Evolutionary conservation across 1,140 invertebrate species (phyloP).

Genomic region (Drosophila obscura): DNA sequence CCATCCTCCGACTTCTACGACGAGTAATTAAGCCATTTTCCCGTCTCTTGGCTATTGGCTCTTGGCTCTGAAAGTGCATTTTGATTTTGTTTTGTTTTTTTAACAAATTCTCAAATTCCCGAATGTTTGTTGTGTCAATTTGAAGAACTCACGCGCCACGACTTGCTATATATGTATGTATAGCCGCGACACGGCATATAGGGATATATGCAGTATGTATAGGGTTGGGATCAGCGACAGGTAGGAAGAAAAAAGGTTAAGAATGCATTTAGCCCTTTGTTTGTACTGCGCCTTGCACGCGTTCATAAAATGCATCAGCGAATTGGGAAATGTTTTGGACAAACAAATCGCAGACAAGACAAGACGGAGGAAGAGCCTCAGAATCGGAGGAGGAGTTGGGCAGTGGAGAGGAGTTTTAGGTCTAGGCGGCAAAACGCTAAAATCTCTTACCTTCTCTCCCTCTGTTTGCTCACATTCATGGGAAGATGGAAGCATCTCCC

Average conservation of each 20-base stretch:
- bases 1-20: conserved; percentile 10
- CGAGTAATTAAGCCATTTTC: conserved; percentile 69
- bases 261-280: conserved; percentile 71
- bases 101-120: conserved; percentile 68
- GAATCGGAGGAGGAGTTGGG: neutral
- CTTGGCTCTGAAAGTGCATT: conserved; percentile 45
- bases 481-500: conserved; percentile 58
- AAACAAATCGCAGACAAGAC: conserved; percentile 53
- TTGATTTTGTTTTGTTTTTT: conserved; percentile 57
- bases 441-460: conserved; percentile 51
- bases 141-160: conserved; percentile 68
- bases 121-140: conserved; percentile 60
- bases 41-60: conserved; percentile 1
- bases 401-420: conserved; percentile 2
- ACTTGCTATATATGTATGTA: conserved; percentile 34
- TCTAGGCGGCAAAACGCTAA: conserved; percentile 74
- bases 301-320: conserved; percentile 81
- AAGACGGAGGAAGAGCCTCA: conserved; percentile 1
- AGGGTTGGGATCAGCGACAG: conserved; percentile 36
- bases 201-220: neutral
- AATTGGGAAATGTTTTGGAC: conserved; percentile 75
- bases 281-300: conserved; percentile 66
- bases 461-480: conserved; percentile 77
- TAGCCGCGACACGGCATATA: no score
- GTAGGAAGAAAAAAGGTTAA: conserved; percentile 66